Evolutionary conservation across 2,888 invertebrate genomes (phyloP), one percentile per base, ranked within the genome.

Genomic region (Pherbina coryleti): DNA sequence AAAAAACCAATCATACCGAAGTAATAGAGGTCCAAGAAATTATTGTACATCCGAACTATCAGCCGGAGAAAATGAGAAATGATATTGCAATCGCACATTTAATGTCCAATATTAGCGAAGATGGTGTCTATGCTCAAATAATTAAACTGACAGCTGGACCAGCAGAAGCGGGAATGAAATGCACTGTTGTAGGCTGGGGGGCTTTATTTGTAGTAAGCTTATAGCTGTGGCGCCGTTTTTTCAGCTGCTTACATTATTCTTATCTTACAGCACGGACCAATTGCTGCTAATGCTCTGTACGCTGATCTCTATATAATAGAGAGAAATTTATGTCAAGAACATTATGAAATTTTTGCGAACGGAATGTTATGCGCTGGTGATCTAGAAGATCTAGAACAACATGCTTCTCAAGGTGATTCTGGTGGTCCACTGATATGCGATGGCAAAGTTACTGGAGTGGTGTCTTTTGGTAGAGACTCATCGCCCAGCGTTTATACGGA

Each of bases 381-480:
- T n/a, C 49, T 19, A 1, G 9, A 7, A 0, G 60, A 78, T 7
- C 64, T 25, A 5, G 69, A 34, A 8, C 69, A 74, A 7, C 78
- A 75, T 19, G 73, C 79, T 0, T 82, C 82, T 51, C 77, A 76
- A 3, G 79, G 80, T 11, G 84, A 84, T 57, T 77, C 81, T 11
- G 83, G 84, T 5, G 81, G 78, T 72, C 84, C 84, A 5, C 64
- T 84, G 17, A 79, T 83, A 17, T 84, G 84, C 25, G 14, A 76
- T 0, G 62, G 60, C 1, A 14, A 62, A 0, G 31, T 84, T 3
- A 78, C 80, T 14, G 84, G 81, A 5, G 66, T 84, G 25, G 76
- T 82, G 2, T 79, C 79, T 1, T 81, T 66, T 60, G 71, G 75
- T 17, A 53, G 19, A 14, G 44, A 14, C 11, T 76, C 60, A 8